A percentile compares a stretch with the other conserved stretches of the same genome.
phyloP scores from a whole-genome alignment of 2,888 invertebrate genomes.

The Noctua fimbriata region DNA sequence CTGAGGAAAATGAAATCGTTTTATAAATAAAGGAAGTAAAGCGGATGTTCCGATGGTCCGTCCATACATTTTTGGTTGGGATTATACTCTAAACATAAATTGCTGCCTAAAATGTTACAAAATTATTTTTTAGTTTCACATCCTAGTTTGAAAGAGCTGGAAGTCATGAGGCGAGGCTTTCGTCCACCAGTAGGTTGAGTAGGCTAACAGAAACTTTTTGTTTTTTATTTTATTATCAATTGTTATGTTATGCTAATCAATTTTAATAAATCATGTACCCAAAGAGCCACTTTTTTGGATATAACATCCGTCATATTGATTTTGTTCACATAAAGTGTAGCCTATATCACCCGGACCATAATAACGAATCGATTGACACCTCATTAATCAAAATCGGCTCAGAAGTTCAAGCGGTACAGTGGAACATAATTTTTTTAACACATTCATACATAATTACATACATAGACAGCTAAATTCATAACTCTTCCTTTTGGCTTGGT shows the following conservation, averaged over 20 bases:
- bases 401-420: neutral
- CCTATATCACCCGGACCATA: neutral
- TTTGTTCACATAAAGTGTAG: neutral
- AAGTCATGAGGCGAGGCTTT: neutral
- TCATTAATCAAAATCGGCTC: neutral
- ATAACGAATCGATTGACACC: neutral
- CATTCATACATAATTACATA: neutral
- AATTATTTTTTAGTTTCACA: neutral
- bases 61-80: too few species aligned
- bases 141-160: neutral
- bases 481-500: neutral
- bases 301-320: neutral
- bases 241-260: neutral
- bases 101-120: too few species aligned
- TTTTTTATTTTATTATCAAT: neutral
- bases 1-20: conserved; percentile 71
- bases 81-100: too few species aligned
- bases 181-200: neutral
- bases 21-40: neutral
- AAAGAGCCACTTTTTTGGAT: neutral
- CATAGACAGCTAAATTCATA: neutral
- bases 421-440: too few species aligned
- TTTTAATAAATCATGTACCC: neutral
- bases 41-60: too few species aligned
- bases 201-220: neutral